A percentile compares a stretch with the other conserved stretches of the same genome.
Evolutionary conservation across 2,888 invertebrate genomes (phyloP).

Genomic region (Polietes domitor): DNA sequence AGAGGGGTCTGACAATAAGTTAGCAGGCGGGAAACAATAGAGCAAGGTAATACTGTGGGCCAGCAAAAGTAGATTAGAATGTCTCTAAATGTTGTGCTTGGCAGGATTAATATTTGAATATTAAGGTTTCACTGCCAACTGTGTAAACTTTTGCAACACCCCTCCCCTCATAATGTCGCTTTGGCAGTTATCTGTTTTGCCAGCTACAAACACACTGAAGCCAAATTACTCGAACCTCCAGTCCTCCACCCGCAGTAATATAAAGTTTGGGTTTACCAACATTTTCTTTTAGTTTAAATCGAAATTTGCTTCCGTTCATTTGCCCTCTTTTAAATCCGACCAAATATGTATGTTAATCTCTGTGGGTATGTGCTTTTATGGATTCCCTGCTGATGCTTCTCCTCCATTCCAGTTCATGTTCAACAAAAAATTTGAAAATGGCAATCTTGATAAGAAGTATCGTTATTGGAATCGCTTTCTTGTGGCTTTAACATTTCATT

Average conservation of each 20-base stretch:
- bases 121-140: background rate
- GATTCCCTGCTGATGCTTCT: background rate
- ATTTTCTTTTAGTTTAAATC: conserved; percentile 22
- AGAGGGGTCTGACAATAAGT: background rate
- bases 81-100: too few species aligned
- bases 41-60: too few species aligned
- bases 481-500: conserved; percentile 13
- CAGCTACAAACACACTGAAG: background rate
- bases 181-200: background rate
- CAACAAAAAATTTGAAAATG: conserved; percentile 7
- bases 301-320: background rate
- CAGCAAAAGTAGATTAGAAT: too few species aligned
- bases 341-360: conserved; percentile 6
- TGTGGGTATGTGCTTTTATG: background rate
- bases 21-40: background rate
- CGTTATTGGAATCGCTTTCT: conserved; percentile 3
- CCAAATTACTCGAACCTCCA: conserved; percentile 13
- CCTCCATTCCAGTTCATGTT: too few species aligned
- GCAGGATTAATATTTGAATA: too few species aligned
- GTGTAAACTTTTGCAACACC: background rate
- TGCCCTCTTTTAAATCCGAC: background rate
- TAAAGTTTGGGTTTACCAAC: conserved; percentile 12
- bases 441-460: conserved; percentile 8
- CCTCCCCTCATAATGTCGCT: background rate
- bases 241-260: background rate